Evolutionary conservation across 2,888 invertebrate genomes (phyloP).

Genomic region (Lordiphosa fenestrarum): DNA sequence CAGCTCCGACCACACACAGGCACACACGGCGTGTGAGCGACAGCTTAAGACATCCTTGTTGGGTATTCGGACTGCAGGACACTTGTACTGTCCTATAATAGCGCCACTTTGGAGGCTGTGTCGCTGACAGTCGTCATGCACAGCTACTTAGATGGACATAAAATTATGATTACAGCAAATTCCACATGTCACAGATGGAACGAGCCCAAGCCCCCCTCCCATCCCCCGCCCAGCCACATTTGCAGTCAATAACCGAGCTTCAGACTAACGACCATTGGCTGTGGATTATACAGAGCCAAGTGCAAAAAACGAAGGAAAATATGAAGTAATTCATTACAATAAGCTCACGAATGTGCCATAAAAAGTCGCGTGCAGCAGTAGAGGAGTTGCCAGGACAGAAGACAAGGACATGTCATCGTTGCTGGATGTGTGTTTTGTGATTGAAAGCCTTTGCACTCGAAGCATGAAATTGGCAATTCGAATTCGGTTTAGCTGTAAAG

Average conservation of each 20-base stretch:
- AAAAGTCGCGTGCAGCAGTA: conserved; percentile 51
- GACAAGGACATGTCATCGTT: conserved; percentile 8
- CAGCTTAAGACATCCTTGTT: conserved; percentile 32
- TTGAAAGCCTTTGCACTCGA: conserved; percentile 62
- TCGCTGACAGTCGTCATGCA: conserved; percentile 66
- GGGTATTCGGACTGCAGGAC: not conserved
- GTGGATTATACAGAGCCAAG: not conserved
- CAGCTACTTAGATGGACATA: conserved; percentile 74
- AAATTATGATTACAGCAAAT: conserved; percentile 74
- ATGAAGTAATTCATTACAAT: conserved; percentile 78
- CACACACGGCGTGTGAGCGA: conserved; percentile 19
- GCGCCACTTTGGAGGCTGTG: conserved; percentile 25
- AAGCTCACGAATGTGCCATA: conserved; percentile 79
- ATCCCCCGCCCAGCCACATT: conserved; percentile 1
- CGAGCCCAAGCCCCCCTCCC: too few species aligned
- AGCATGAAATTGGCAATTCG: conserved; percentile 75
- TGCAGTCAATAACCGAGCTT: conserved; percentile 56
- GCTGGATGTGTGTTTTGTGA: conserved; percentile 37
- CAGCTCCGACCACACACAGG: not conserved
- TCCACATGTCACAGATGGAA: conserved; percentile 51
- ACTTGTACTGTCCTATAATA: not conserved
- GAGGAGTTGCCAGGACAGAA: not conserved
- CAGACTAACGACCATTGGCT: conserved; percentile 18
- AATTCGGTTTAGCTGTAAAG: conserved; percentile 69
- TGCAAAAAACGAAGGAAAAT: conserved; percentile 18